phyloP scores from a whole-genome alignment of 1,140 invertebrate genomes.

The Penaeus indicus region DNA sequence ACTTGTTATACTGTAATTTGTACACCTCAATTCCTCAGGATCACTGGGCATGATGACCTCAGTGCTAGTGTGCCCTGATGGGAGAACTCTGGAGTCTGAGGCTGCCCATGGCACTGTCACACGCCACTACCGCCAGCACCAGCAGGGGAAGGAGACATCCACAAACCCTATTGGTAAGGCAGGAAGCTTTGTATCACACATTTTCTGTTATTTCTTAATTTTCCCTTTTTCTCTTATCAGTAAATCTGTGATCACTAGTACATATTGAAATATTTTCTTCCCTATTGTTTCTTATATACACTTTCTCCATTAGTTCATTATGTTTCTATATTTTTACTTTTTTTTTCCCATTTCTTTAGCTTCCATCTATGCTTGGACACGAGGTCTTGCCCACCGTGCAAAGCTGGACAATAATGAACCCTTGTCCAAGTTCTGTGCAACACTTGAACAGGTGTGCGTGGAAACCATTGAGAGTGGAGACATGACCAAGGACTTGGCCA shows the following conservation, averaged over 20 bases:
- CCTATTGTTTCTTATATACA: neutral
- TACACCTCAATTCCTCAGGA: conserved; percentile 68
- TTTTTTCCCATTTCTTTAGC: conserved; percentile 56
- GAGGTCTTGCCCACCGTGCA: conserved; percentile 68
- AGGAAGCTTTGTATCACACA: neutral
- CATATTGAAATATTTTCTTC: no score
- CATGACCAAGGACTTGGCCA: conserved; percentile 80
- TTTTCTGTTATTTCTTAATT: neutral
- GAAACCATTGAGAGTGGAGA: conserved; percentile 77
- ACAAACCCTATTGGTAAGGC: conserved; percentile 77
- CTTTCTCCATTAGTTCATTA: neutral
- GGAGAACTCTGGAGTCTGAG: conserved; percentile 79
- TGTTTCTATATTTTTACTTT: neutral
- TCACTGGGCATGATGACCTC: conserved; percentile 78
- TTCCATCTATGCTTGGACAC: conserved; percentile 69
- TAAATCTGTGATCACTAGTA: neutral
- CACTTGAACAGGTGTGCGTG: conserved; percentile 76
- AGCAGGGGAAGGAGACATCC: conserved; percentile 78
- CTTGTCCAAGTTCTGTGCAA: conserved; percentile 72
- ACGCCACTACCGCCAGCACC: conserved; percentile 77
- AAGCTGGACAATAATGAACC: conserved; percentile 76
- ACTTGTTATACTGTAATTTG: neutral
- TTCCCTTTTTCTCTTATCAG: neutral
- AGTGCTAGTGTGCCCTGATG: conserved; percentile 77
- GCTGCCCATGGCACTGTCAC: conserved; percentile 80